Evolutionary conservation across 1,140 invertebrate species (phyloP).

Genomic region (Nomia melanderi): DNA sequence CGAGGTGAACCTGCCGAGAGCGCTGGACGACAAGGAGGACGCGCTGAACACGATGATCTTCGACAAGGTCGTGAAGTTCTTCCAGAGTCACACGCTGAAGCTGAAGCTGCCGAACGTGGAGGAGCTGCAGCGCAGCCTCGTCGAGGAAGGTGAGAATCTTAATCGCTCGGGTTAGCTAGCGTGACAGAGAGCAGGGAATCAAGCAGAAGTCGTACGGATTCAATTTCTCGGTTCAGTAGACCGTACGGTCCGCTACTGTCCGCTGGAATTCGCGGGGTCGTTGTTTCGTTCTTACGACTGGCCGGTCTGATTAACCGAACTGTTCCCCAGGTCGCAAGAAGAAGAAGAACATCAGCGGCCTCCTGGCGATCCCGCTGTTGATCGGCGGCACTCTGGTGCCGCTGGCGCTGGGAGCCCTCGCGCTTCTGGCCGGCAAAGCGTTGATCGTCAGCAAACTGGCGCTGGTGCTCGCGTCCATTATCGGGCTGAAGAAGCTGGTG

Average conservation of each 20-base stretch:
- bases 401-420: slow-evolving; percentile 88
- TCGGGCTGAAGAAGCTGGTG: slow-evolving; percentile 90
- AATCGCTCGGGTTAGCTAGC: too few species aligned
- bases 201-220: neutral
- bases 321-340: slow-evolving; percentile 82
- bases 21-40: slow-evolving; percentile 86
- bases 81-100: slow-evolving; percentile 89
- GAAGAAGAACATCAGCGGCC: slow-evolving; percentile 86
- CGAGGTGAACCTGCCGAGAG: slow-evolving; percentile 86
- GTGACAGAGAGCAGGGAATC: too few species aligned
- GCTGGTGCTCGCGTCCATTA: slow-evolving; percentile 89
- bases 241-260: slow-evolving; percentile 28
- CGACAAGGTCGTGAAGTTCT: slow-evolving; percentile 87
- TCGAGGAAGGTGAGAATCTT: slow-evolving; percentile 78
- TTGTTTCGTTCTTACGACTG: neutral
- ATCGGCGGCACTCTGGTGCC: slow-evolving; percentile 90
- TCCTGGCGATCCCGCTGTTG: slow-evolving; percentile 88
- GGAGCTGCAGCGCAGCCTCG: slow-evolving; percentile 83
- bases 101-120: slow-evolving; percentile 85
- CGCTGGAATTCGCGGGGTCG: neutral
- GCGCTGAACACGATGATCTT: slow-evolving; percentile 88
- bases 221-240: slow-evolving; percentile 35
- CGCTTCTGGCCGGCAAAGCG: slow-evolving; percentile 90
- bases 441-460: slow-evolving; percentile 91
- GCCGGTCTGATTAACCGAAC: neutral